These are phyloP conservation scores for Podabrus alpinus DNA, from an alignment of 2,888 invertebrate genomes.

Conservation along the genomic window DNA sequence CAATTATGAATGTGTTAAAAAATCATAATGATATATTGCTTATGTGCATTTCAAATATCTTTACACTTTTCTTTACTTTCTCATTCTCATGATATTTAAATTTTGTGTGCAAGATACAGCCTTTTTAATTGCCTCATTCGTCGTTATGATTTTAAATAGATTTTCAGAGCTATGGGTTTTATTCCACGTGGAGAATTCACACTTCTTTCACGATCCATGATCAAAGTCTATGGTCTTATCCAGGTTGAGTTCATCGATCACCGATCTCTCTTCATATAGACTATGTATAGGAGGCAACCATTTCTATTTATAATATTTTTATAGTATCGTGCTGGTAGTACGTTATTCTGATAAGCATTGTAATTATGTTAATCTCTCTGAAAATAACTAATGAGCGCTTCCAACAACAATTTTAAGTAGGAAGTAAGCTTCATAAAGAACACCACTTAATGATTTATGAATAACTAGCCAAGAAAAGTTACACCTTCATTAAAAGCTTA, in stretches of 20 bases:
- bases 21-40: neutral
- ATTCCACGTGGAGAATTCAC: neutral
- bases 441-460: neutral
- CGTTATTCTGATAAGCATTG: neutral
- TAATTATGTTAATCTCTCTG: neutral
- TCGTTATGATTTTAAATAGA: too few species aligned
- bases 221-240: neutral
- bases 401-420: neutral
- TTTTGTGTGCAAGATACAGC: neutral
- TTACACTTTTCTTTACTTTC: neutral
- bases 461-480: neutral
- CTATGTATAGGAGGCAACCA: too few species aligned
- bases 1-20: neutral
- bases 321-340: neutral
- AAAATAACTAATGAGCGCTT: neutral
- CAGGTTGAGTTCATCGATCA: neutral
- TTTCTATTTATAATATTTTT: neutral
- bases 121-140: neutral
- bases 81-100: neutral
- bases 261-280: neutral
- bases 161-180: too few species aligned
- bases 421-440: neutral
- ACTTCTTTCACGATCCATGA: neutral
- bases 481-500: neutral
- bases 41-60: neutral